A percentile compares a stretch with the other conserved stretches of the same genome.
Evolutionary conservation across 2,888 invertebrate genomes (phyloP).

Genomic region (Ptycholaimellus sp.): DNA sequence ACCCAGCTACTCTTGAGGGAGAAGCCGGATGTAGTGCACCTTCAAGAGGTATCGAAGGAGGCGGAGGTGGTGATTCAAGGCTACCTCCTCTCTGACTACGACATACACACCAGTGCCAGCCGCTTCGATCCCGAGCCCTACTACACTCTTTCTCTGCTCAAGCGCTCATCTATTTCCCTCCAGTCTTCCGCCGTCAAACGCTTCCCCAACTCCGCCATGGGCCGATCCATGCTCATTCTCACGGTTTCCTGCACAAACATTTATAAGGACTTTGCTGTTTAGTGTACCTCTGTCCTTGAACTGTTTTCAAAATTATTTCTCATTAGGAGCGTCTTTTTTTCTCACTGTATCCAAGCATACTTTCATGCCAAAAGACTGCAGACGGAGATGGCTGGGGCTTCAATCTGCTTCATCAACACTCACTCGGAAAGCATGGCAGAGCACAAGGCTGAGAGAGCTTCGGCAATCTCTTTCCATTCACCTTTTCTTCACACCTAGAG

Average conservation of each 20-base stretch:
- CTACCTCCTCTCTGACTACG: conserved; percentile 27
- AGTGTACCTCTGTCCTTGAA: not conserved
- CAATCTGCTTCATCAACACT: conserved; percentile 33
- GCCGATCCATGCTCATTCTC: conserved; percentile 32
- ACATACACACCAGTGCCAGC: conserved; percentile 25
- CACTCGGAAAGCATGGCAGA: conserved; percentile 38
- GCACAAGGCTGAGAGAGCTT: conserved; percentile 28
- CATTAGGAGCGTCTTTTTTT: not conserved
- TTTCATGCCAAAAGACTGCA: not conserved
- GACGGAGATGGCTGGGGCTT: conserved; percentile 1
- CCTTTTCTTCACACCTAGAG: conserved; percentile 8
- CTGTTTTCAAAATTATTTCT: not conserved
- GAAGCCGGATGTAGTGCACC: conserved; percentile 35
- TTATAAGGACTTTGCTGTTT: not conserved
- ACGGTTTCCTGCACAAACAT: conserved; percentile 24
- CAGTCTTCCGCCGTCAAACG: conserved; percentile 28
- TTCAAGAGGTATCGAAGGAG: conserved; percentile 36
- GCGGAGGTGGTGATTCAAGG: conserved; percentile 28
- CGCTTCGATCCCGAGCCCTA: conserved; percentile 19
- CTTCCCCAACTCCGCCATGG: conserved; percentile 33
- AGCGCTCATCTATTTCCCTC: conserved; percentile 25
- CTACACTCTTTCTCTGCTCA: conserved; percentile 31
- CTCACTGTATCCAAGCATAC: not conserved
- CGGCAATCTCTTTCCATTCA: conserved; percentile 21
- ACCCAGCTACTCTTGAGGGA: conserved; percentile 26